Conservation (phyloP, 2,113 vertebrate species). For the Scomber colias region DNA sequence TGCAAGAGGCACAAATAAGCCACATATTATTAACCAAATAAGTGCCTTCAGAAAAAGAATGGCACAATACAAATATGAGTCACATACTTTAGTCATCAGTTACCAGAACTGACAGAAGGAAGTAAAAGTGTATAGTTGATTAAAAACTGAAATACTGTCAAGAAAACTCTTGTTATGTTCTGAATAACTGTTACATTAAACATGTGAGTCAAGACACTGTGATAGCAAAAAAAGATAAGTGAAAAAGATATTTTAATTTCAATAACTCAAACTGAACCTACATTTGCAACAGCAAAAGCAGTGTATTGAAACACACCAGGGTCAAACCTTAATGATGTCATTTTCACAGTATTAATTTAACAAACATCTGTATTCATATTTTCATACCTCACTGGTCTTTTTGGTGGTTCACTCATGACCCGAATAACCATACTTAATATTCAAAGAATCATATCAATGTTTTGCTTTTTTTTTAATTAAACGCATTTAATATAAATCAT, state of each 20-base stretch:
- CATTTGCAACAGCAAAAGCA: neutral
- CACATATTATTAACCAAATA: slow-evolving; percentile 35
- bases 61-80: slow-evolving; percentile 13
- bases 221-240: neutral
- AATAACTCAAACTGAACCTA: neutral
- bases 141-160: slow-evolving; percentile 10
- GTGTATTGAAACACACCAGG: neutral
- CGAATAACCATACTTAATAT: neutral
- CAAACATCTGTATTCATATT: neutral
- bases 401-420: neutral
- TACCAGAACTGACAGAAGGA: slow-evolving; percentile 14
- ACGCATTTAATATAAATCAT: neutral
- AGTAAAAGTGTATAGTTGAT: slow-evolving; percentile 59
- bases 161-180: too few relatives aligned
- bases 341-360: neutral
- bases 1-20: slow-evolving; percentile 14
- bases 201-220: slow-evolving; percentile 5
- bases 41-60: slow-evolving; percentile 29
- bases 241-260: neutral
- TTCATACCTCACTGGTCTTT: neutral
- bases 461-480: neutral
- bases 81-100: slow-evolving; percentile 38
- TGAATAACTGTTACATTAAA: neutral
- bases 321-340: neutral
- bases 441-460: neutral